phyloP scores from a whole-genome alignment of 1,140 invertebrate species.

The Brachionus rotundiformis region DNA sequence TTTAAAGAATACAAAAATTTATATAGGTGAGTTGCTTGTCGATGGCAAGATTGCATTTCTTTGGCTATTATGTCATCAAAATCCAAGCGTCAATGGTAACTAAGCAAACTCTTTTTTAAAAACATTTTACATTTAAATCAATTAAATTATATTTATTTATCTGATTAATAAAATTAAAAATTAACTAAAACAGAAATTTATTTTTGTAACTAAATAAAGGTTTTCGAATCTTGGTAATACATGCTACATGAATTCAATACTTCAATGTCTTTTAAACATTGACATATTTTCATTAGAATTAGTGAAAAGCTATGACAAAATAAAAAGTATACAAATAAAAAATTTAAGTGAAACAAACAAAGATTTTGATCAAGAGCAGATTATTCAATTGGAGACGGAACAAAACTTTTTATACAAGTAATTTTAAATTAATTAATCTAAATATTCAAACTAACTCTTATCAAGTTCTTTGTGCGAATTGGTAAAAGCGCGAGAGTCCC shows the following conservation, averaged over 20 bases:
- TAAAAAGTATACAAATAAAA: slow-evolving; percentile 18
- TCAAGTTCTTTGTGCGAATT: slow-evolving; percentile 53
- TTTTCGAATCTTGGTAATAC: slow-evolving; percentile 64
- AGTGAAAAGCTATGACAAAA: neutral
- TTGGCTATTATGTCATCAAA: too few relatives aligned
- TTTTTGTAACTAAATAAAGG: too few relatives aligned
- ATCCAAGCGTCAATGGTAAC: too few relatives aligned
- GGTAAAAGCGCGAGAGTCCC: slow-evolving; percentile 53
- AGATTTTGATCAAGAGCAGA: slow-evolving; percentile 23
- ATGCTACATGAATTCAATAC: slow-evolving; percentile 64
- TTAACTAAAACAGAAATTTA: too few relatives aligned
- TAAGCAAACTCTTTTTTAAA: too few relatives aligned
- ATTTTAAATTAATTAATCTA: neutral
- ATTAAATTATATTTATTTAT: too few relatives aligned
- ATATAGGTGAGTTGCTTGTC: too few relatives aligned
- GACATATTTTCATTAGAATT: slow-evolving; percentile 59
- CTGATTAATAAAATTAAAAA: too few relatives aligned
- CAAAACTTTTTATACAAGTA: slow-evolving; percentile 45
- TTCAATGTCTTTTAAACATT: slow-evolving; percentile 60
- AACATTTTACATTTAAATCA: too few relatives aligned
- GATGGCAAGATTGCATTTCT: too few relatives aligned
- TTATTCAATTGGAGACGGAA: neutral
- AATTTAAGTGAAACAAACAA: neutral
- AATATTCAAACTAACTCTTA: neutral
- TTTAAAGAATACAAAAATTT: too few relatives aligned